Base-by-base conservation (phyloP, 2,888 invertebrate genomes). In the Euclidia mi region DNA sequence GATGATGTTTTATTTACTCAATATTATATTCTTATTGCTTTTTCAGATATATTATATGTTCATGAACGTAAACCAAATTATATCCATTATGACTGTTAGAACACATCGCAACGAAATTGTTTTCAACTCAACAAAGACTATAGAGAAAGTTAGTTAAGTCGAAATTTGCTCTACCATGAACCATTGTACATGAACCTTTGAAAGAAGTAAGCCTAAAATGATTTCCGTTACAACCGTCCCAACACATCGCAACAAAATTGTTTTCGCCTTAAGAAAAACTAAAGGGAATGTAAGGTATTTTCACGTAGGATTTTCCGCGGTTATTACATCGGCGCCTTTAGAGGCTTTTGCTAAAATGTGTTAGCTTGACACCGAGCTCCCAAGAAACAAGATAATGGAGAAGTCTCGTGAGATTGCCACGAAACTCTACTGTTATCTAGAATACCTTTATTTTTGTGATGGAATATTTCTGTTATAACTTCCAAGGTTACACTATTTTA, bases 351-450 rank as follows among this genome's bases (percentile, higher is more conserved):
- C 41, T 42, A 40, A 57, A 60, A 62, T 58, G 53, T 70, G 55
- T 52, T 48, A 52, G 51, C 49, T 44, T 49, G 53, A 60, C 43
- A 32, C 40, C 40, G 28, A 45, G 41, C 48, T 60, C 28, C 31
- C 17, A 11, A 17, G 34, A 35, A 18, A 56, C 58, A 48, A 25
- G 46, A 62, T 74, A 66, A 71, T 64, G 59, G 49, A 61, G 46
- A 34, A 0, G 43, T 15, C 52, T 53, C 44, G 43, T 37, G 58
- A 64, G 61, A 53, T 53, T 56, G 37, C 32, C 35, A 28, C 29
- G n/a, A 45, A 55, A 55, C 32, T 15, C 10, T 37, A 57, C 47
- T 25, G 46, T 46, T 60, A 49, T 45, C 46, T 58, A 45, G 49
- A 44, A 46, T 6, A 28, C 18, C 2, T 3, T 25, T 42, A 37